Percentiles rank a stretch among this genome's conserved stretches.
Evolutionary conservation across 2,888 invertebrate genomes (phyloP).

Genomic region (Pachymerium ferrugineum): DNA sequence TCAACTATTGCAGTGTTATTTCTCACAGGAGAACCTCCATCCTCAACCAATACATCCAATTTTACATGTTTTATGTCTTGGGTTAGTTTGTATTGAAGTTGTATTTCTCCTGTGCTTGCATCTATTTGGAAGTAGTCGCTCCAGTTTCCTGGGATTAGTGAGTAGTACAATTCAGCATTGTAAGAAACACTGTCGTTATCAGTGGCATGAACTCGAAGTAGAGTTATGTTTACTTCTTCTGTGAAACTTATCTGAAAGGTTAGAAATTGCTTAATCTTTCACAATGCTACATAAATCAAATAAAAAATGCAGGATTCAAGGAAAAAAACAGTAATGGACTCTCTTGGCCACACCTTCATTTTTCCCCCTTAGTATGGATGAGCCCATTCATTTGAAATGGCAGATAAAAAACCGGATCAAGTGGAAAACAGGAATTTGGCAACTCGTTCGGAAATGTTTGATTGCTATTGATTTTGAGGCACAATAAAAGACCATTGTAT

Average conservation of each 20-base stretch:
- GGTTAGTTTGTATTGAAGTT: slow-evolving; percentile 33
- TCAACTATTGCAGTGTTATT: slow-evolving; percentile 35
- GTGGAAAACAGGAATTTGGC: too few species aligned
- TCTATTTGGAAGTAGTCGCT: slow-evolving; percentile 35
- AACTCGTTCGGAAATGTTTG: too few species aligned
- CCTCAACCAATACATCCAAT: slow-evolving; percentile 38
- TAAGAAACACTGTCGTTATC: slow-evolving; percentile 36
- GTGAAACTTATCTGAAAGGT: slow-evolving; percentile 23
- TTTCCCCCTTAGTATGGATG: too few species aligned
- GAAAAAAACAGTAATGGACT: too few species aligned
- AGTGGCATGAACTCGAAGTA: slow-evolving; percentile 34
- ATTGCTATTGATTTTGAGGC: too few species aligned
- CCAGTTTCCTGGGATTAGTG: slow-evolving; percentile 34
- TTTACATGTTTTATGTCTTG: not conserved
- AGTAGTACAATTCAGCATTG: slow-evolving; percentile 38
- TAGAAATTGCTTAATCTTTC: too few species aligned
- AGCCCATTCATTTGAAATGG: too few species aligned
- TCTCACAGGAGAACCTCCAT: slow-evolving; percentile 38
- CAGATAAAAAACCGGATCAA: too few species aligned
- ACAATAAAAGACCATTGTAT: too few species aligned
- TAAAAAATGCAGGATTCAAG: too few species aligned
- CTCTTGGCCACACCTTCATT: too few species aligned
- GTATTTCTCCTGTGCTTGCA: slow-evolving; percentile 35
- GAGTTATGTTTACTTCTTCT: slow-evolving; percentile 28
- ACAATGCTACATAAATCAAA: too few species aligned